These are phyloP conservation scores for Lithophane socia DNA, from an alignment of 2,888 invertebrate species.

Conservation along the genomic window DNA sequence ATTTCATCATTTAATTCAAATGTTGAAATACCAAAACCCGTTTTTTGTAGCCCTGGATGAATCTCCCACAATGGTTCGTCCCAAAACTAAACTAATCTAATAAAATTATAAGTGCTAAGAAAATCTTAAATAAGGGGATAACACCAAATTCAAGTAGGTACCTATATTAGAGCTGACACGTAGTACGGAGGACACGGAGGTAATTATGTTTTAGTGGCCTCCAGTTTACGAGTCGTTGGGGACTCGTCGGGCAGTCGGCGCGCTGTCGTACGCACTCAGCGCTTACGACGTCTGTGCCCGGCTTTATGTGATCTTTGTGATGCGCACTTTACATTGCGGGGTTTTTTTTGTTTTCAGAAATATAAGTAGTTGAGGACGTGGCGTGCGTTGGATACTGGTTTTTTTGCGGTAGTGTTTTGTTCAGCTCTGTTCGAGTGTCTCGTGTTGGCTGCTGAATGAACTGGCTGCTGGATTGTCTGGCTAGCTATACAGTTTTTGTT, in stretches of 20 bases:
- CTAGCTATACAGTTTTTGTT: neutral
- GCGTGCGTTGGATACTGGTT: slow-evolving; percentile 11
- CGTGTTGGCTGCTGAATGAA: slow-evolving; percentile 20
- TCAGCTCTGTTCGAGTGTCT: slow-evolving; percentile 5
- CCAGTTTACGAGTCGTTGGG: slow-evolving; percentile 70
- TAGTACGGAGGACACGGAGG: slow-evolving; percentile 67
- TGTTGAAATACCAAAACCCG: neutral
- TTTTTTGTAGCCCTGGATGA: neutral
- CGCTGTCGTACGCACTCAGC: slow-evolving; percentile 57
- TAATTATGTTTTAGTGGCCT: slow-evolving; percentile 74
- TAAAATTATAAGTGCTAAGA: slow-evolving; percentile 42
- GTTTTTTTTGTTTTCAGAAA: slow-evolving; percentile 29
- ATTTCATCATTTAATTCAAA: neutral
- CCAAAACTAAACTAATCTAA: slow-evolving; percentile 29
- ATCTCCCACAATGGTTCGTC: neutral
- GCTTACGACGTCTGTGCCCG: slow-evolving; percentile 45
- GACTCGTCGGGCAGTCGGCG: slow-evolving; percentile 51
- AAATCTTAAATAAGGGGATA: slow-evolving; percentile 44
- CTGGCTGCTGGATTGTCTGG: neutral
- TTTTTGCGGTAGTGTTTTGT: slow-evolving; percentile 2
- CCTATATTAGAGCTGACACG: slow-evolving; percentile 63
- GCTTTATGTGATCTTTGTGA: slow-evolving; percentile 38
- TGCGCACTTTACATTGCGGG: slow-evolving; percentile 24
- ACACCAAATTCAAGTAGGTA: slow-evolving; percentile 41
- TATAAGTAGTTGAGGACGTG: neutral